Evolutionary conservation across 92 coral and sea anemone genomes (phyloP).

Genomic region (Virgularia gustaviana): DNA sequence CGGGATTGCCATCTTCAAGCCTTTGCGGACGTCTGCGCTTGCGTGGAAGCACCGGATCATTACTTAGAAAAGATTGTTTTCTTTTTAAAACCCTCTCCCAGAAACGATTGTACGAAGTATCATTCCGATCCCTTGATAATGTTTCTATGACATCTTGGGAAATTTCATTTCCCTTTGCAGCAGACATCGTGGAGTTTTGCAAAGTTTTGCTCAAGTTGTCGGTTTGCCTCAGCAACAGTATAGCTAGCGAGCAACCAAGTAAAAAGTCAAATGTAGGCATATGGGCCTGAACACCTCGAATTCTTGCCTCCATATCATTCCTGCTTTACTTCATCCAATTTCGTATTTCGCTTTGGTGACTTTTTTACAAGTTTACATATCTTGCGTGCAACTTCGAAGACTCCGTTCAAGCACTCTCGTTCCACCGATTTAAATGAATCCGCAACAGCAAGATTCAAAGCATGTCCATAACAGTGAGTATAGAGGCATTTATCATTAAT

Average conservation of each 20-base stretch:
- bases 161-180: conserved; percentile 39
- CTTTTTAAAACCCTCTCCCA: background rate
- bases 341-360: conserved; percentile 41
- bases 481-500: conserved; percentile 47
- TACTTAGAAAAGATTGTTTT: background rate
- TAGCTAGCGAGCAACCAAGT: conserved; percentile 48
- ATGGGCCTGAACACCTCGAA: conserved; percentile 38
- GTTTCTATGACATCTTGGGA: conserved; percentile 50
- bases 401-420: conserved; percentile 37
- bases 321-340: conserved; percentile 46
- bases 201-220: conserved; percentile 45
- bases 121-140: conserved; percentile 52
- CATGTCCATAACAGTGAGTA: conserved; percentile 54
- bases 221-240: conserved; percentile 31
- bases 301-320: conserved; percentile 56
- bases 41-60: conserved; percentile 15
- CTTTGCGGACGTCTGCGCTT: conserved; percentile 22
- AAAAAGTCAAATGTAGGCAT: conserved; percentile 50
- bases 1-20: conserved; percentile 7
- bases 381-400: conserved; percentile 53
- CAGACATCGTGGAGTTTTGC: conserved; percentile 51
- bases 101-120: conserved; percentile 31
- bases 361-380: conserved; percentile 47
- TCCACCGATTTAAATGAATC: conserved; percentile 48
- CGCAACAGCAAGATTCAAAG: conserved; percentile 49